phyloP scores from a whole-genome alignment of 2,888 invertebrate species.

The Nesidiocoris tenuis region DNA sequence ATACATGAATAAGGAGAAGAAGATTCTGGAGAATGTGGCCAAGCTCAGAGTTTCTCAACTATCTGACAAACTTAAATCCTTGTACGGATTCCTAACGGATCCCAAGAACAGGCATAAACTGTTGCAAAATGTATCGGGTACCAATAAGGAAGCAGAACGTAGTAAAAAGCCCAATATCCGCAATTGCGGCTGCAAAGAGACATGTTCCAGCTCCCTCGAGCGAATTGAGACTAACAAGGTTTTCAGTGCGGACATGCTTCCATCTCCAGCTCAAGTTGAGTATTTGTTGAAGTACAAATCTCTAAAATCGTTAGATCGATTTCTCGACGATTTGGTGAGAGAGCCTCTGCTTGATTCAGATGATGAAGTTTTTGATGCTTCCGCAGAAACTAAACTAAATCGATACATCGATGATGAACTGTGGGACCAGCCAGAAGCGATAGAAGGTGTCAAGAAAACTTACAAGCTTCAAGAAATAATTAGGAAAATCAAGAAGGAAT shows the following conservation, averaged over 20 bases:
- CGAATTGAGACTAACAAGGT: neutral
- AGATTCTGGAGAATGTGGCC: slow-evolving; percentile 4
- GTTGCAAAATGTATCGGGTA: neutral
- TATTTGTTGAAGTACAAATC: slow-evolving; percentile 10
- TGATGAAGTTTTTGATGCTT: neutral
- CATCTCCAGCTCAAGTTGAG: slow-evolving; percentile 4
- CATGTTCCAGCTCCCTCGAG: neutral
- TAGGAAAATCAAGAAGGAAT: neutral
- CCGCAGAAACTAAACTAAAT: neutral
- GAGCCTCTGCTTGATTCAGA: slow-evolving; percentile 5
- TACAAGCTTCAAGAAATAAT: slow-evolving; percentile 6
- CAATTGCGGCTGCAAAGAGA: neutral
- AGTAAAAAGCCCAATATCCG: neutral
- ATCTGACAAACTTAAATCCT: neutral
- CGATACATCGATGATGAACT: slow-evolving; percentile 1
- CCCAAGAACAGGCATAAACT: neutral
- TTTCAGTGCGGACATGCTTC: neutral
- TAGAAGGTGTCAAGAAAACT: neutral
- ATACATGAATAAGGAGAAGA: slow-evolving; percentile 2
- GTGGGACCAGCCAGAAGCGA: neutral
- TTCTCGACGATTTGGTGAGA: slow-evolving; percentile 14
- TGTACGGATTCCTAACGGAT: neutral
- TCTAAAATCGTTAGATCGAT: neutral
- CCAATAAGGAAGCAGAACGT: neutral
- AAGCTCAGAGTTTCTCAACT: neutral